Conservation (phyloP, 2,797 vertebrate species). For the Momotus momota region DNA sequence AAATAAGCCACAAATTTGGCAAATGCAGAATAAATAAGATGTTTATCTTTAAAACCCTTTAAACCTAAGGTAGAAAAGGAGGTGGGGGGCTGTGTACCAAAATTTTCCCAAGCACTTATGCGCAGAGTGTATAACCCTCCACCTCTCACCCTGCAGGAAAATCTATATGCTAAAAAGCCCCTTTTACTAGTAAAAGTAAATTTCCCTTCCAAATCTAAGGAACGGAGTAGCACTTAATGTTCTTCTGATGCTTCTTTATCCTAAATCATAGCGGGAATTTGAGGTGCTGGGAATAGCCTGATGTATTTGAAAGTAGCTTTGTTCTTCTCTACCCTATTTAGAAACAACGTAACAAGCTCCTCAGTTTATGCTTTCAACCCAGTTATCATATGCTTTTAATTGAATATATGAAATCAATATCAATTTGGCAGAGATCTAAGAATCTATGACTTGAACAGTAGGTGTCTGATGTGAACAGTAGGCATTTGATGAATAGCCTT, state of each 20-base stretch:
- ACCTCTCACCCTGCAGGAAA: not conserved
- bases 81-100: not conserved
- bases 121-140: not conserved
- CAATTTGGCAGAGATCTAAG: conserved; percentile 59
- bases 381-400: conserved; percentile 55
- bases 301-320: not conserved
- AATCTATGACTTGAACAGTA: conserved; percentile 61
- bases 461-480: conserved; percentile 62
- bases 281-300: not conserved
- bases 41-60: not conserved
- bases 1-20: not conserved
- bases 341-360: conserved; percentile 19
- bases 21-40: not conserved
- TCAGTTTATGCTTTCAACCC: conserved; percentile 13
- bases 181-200: not conserved
- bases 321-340: not conserved
- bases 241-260: not conserved
- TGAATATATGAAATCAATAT: conserved; percentile 69
- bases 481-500: conserved; percentile 58
- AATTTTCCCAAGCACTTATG: not conserved
- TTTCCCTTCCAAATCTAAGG: not conserved
- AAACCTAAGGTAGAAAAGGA: not conserved
- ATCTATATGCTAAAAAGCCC: not conserved
- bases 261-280: not conserved
- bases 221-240: not conserved